Base-by-base conservation (phyloP, 1,140 invertebrate genomes). In the Coenobita brevimanus region DNA sequence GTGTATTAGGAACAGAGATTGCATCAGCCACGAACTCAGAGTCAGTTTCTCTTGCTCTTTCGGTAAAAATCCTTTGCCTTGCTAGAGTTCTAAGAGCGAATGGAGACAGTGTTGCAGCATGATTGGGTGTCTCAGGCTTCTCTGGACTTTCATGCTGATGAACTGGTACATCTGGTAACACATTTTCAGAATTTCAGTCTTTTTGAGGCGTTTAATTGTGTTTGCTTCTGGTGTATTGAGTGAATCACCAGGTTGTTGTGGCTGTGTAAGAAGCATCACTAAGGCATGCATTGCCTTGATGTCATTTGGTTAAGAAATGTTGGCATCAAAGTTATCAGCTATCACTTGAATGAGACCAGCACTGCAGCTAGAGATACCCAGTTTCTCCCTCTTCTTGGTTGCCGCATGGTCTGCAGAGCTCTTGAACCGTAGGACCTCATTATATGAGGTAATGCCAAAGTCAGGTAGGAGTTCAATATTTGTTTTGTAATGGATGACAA, bases 321-420 rank as follows among this genome's bases (percentile, higher is more conserved):
- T 54, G 10, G 75, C 38, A 78, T 78, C 75, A 78, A 46, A 78
- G n/a, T 78, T 78, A 33, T 78, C 75, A 17, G 41, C 75, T 33
- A 78, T 46, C 4, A 50, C 3, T 50, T 43, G 75, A 10, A 78
- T 46, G 13, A 78, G 41, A 10, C 38, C 75, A 78, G 6, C 41
- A 3, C 27, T 43, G 27, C 38, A 21, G 43, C 17, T 13, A 21
- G 2, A 75, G 38, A 78, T 43, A n/a, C 75, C 75, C 17, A n/a
- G n/a, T n/a, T n/a, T n/a, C n/a, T n/a, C n/a, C n/a, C n/a, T n/a
- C n/a, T n/a, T n/a, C n/a, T n/a, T n/a, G n/a, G n/a, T n/a, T n/a
- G n/a, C n/a, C n/a, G n/a, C n/a, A n/a, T n/a, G n/a, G n/a, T n/a
- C n/a, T n/a, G n/a, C n/a, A n/a, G n/a, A 46, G 6, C 0, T 24